Evolutionary conservation across 1,140 invertebrate genomes (phyloP), one percentile per base, ranked within the genome.

Genomic region (Megathymus violae): DNA sequence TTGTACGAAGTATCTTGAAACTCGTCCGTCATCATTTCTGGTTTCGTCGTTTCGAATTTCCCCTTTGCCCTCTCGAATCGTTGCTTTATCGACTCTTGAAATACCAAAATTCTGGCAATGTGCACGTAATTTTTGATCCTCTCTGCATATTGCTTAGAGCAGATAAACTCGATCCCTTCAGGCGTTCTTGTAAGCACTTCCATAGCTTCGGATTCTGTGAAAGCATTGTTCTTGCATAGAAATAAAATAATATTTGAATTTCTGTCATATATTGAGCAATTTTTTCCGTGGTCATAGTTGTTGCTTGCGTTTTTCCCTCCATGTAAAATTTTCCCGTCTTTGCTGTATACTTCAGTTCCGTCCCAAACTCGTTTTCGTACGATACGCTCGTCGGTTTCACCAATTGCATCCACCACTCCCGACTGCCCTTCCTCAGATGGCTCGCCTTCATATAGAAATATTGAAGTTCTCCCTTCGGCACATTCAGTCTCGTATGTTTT

Each of bases 21-120:
- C 14, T 31, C 47, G 5, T 19, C 22, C 0, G n/a, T 38, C 9
- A 34, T 59, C 7, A 16, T 16, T 50, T 47, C 4, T 22, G 48
- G 47, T 11, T 46, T n/a, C 11, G 16, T 0, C 60, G 16, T 47
- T 36, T 22, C 6, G 10, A 54, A 50, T 47, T 66, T 11, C 7
- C 15, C 22, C 16, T 72, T 69, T 16, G 63, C 58, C 2, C 67
- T n/a, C 59, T 69, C 54, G 25, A 78, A 41, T 63, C 67, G 38
- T 47, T 75, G 64, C 41, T 70, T 60, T 62, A 62, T 3, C 25
- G 48, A 51, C 48, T 76, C 73, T 60, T 69, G 64, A 78, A 76
- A 78, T 78, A 78, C 72, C 75, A 78, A 17, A 58, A 64, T 62
- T 62, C 66, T 52, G 51, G 64, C 50, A 46, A 78, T 69, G 22